Conservation (phyloP, 2,797 vertebrate genomes). For the Catamblyrhynchus diadema region DNA sequence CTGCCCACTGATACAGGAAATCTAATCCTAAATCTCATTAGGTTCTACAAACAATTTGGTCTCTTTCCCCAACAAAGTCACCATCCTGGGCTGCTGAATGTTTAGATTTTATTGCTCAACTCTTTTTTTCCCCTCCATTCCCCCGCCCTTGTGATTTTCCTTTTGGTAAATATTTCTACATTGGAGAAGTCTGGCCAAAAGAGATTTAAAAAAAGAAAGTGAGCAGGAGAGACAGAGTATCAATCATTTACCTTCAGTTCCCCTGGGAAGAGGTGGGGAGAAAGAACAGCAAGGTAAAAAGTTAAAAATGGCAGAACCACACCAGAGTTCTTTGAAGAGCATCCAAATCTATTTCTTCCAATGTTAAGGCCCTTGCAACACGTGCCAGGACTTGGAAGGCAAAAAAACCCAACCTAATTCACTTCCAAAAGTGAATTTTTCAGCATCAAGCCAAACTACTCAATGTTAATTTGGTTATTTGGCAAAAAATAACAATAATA, state of each 20-base stretch:
- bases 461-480: slow-evolving; percentile 64
- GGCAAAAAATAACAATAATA: slow-evolving; percentile 58
- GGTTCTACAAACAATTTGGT: slow-evolving; percentile 54
- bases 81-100: slow-evolving; percentile 33
- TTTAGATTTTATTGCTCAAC: slow-evolving; percentile 55
- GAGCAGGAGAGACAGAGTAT: slow-evolving; percentile 37
- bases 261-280: slow-evolving; percentile 56
- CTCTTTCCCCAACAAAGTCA: slow-evolving; percentile 54
- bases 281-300: slow-evolving; percentile 70
- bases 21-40: slow-evolving; percentile 63
- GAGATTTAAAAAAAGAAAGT: slow-evolving; percentile 42
- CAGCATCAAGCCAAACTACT: slow-evolving; percentile 56
- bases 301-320: slow-evolving; percentile 61
- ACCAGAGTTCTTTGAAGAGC: slow-evolving; percentile 57
- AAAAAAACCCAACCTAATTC: neutral
- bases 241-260: slow-evolving; percentile 59
- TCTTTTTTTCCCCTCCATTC: slow-evolving; percentile 1
- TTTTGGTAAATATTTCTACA: slow-evolving; percentile 65
- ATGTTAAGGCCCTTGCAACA: slow-evolving; percentile 50
- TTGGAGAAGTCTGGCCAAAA: slow-evolving; percentile 35
- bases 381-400: slow-evolving; percentile 43
- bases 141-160: slow-evolving; percentile 8
- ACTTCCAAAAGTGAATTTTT: slow-evolving; percentile 63
- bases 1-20: slow-evolving; percentile 66
- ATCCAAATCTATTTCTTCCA: slow-evolving; percentile 66